These are phyloP conservation scores for Acanthosepion lycidas DNA, from an alignment of 2,888 invertebrate species.

Conservation along the genomic window DNA sequence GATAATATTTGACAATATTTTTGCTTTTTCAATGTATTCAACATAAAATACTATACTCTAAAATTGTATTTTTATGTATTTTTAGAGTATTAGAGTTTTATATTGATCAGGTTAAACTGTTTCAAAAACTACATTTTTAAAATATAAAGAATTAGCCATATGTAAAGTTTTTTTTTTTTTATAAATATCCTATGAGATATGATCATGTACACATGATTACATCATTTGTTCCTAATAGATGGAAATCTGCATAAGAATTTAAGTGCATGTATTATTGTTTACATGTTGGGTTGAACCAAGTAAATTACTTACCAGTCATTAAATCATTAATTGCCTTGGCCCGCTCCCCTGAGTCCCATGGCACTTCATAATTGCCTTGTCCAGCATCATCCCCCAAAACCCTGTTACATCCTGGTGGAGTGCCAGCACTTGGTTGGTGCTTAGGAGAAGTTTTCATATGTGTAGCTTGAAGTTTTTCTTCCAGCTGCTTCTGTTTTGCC, in stretches of 20 bases:
- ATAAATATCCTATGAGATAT: neutral
- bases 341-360: slow-evolving; percentile 62
- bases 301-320: slow-evolving; percentile 42
- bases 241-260: neutral
- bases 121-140: neutral
- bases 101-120: neutral
- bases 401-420: neutral
- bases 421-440: slow-evolving; percentile 37
- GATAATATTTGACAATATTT: no score
- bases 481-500: slow-evolving; percentile 65
- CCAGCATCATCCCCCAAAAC: neutral
- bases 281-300: neutral
- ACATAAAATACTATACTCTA: no score
- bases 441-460: slow-evolving; percentile 48
- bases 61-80: no score
- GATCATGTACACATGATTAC: no score
- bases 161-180: no score
- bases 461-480: slow-evolving; percentile 64
- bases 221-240: neutral
- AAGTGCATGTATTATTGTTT: neutral
- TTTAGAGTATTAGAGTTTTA: no score
- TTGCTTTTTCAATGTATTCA: no score
- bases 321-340: slow-evolving; percentile 46
- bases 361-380: slow-evolving; percentile 59
- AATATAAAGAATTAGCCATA: no score